Percentiles rank a stretch among this genome's conserved stretches.
Conservation (phyloP, 2,797 vertebrate species). For the Sorex maritimensis region DNA sequence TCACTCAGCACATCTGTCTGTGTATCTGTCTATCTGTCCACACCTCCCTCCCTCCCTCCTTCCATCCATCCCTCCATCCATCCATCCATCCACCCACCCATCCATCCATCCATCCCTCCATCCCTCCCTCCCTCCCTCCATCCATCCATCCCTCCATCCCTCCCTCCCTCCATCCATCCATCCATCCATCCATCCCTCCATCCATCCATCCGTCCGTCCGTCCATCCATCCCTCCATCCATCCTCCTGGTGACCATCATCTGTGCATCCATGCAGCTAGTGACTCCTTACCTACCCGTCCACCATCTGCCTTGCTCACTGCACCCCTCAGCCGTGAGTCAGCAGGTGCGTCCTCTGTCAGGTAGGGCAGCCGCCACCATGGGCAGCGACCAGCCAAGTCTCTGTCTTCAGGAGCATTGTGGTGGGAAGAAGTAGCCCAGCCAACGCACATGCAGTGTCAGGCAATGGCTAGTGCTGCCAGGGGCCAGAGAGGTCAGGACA, state of each 20-base stretch:
- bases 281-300: no score
- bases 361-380: neutral
- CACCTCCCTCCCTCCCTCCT: no score
- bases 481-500: neutral
- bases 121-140: neutral
- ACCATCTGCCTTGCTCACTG: no score
- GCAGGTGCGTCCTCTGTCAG: neutral
- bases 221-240: no score
- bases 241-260: no score
- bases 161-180: no score
- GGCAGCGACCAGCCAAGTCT: neutral
- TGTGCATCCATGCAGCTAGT: neutral
- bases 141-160: no score
- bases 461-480: neutral
- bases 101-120: fast-evolving
- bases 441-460: neutral
- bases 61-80: no score
- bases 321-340: neutral
- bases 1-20: neutral
- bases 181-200: neutral
- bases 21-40: no score
- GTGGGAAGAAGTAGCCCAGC: neutral
- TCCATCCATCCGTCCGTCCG: no score
- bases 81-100: no score
- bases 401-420: neutral